Evolutionary conservation across 2,888 invertebrate species (phyloP).

Genomic region (Nemotelus pantherinus): DNA sequence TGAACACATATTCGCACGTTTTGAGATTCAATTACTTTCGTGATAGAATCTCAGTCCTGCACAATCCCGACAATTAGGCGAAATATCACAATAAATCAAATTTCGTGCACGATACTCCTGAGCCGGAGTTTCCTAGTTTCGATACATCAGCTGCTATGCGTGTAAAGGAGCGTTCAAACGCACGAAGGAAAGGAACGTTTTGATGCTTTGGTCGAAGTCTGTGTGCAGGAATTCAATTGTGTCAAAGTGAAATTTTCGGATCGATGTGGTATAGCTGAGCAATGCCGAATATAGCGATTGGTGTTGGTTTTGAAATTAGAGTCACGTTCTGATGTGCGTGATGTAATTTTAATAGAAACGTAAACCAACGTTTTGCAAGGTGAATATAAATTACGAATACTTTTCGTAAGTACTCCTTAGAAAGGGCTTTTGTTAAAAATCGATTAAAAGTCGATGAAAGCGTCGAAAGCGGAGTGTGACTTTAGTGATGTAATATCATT

Average conservation of each 20-base stretch:
- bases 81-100: constrained; percentile 39
- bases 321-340: constrained; percentile 31
- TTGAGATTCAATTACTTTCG: constrained; percentile 18
- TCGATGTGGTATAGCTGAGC: neutral
- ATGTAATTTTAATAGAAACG: constrained; percentile 24
- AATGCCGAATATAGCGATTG: constrained; percentile 13
- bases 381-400: no score
- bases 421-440: no score
- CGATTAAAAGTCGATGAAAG: no score
- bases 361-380: neutral
- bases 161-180: no score
- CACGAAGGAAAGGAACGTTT: no score
- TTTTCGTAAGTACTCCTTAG: no score
- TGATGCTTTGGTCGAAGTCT: no score
- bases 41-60: constrained; percentile 5
- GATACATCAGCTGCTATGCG: neutral
- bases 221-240: neutral
- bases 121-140: neutral
- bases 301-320: constrained; percentile 21
- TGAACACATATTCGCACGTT: constrained; percentile 11
- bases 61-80: constrained; percentile 35
- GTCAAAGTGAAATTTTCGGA: neutral
- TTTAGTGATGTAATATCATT: no score
- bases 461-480: no score
- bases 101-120: constrained; percentile 17